A percentile compares a stretch with the other conserved stretches of the same genome.
Conservation (phyloP, 2,797 vertebrate genomes). For the Hemibagrus guttatus region DNA sequence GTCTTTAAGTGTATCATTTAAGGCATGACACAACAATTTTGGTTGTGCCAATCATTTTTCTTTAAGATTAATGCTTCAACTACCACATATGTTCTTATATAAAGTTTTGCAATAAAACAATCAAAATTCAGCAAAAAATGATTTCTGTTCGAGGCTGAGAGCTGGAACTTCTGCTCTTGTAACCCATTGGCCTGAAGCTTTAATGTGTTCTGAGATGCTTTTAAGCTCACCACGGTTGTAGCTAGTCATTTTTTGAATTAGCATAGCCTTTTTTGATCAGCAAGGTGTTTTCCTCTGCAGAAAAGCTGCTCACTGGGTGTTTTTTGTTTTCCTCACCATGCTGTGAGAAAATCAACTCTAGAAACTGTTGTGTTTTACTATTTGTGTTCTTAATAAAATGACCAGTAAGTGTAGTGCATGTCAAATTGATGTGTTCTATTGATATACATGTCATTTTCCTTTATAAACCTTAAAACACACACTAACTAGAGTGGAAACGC, state of each 20-base stretch:
- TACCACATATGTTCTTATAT: neutral
- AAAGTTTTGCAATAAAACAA: neutral
- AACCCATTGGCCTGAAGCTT: neutral
- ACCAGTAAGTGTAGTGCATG: neutral
- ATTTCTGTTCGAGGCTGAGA: neutral
- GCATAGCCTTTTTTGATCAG: neutral
- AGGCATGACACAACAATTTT: neutral
- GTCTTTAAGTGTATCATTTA: neutral
- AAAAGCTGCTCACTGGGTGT: neutral
- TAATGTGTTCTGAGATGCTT: neutral
- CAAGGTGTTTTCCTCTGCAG: neutral
- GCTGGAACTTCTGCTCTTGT: neutral
- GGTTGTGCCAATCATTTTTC: neutral
- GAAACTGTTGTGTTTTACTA: neutral
- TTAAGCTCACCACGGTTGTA: neutral
- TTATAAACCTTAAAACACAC: neutral
- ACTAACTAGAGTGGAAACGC: neutral
- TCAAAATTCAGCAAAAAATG: neutral
- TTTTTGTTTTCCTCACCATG: neutral
- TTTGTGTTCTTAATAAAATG: neutral
- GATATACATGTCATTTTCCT: neutral
- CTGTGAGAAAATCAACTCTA: neutral
- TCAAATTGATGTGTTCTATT: neutral
- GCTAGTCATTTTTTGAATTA: neutral
- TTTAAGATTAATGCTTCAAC: neutral